Base-by-base conservation (phyloP, 2,888 invertebrate genomes). In the Pedicia rivosa region DNA sequence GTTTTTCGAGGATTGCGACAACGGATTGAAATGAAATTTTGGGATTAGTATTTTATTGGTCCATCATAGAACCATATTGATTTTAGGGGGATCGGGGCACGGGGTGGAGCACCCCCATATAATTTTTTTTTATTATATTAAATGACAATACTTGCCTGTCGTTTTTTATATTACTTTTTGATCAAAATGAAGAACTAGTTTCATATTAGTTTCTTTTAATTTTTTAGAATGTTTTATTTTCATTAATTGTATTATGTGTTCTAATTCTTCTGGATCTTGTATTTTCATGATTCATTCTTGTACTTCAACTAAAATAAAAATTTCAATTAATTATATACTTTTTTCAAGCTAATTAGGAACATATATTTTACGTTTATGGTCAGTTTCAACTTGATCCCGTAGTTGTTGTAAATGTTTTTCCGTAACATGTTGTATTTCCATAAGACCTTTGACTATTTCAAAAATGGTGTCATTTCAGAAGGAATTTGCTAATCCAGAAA, bases 341-440 rank as follows among this genome's bases (percentile, higher is more conserved):
- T n/a, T n/a, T n/a, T n/a, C n/a, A n/a, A n/a, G n/a, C n/a, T n/a
- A n/a, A n/a, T n/a, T n/a, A n/a, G n/a, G n/a, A n/a, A n/a, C n/a
- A n/a, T n/a, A n/a, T n/a, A n/a, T n/a, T n/a, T 12, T 63, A 83
- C 82, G 70, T 64, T 83, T 79, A 49, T 91, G 87, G 48, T 78
- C 78, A 51, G 82, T 83, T 37, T 82, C 68, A 35, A 90, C 67
- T 56, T 84, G 83, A 36, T 81, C 63, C 42, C 92, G 67, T 55
- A 88, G 81, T 54, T 88, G 84, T 52, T 80, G 84, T 40, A 95
- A 65, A 59, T 88, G 87, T 54, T 87, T 87, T 55, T 95, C 95
- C 1, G 92, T 92, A 5, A 91, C 83, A 60, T 92, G 88, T 54
- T 95, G 94, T 46, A 94, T 90, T 58, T 95, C 94, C 73, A 87